phyloP scores from a whole-genome alignment of 2,797 vertebrate species.

The Labeo calbasu region DNA sequence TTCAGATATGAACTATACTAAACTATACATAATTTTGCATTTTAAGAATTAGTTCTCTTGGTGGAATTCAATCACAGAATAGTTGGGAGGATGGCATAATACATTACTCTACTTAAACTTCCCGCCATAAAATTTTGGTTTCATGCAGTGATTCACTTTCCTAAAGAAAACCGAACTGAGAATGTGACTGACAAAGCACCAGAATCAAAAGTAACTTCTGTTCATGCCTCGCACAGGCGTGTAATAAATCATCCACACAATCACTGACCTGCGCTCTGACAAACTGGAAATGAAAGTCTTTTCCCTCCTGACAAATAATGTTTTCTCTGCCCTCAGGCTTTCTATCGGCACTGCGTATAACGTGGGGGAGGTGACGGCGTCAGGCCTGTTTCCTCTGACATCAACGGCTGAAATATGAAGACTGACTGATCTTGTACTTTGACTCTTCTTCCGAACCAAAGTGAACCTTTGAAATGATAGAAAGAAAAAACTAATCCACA shows the following conservation, averaged over 20 bases:
- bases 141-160: conserved; percentile 2
- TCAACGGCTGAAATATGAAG: conserved; percentile 22
- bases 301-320: conserved; percentile 63
- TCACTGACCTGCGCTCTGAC: conserved; percentile 63
- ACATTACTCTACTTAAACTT: not conserved
- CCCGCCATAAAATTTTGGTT: not conserved
- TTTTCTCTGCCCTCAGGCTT: conserved; percentile 61
- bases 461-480: conserved; percentile 72
- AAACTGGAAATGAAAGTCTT: conserved; percentile 67
- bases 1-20: too few species aligned
- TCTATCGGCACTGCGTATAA: conserved; percentile 26
- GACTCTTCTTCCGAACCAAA: conserved; percentile 21
- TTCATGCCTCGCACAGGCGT: conserved; percentile 31
- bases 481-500: not conserved
- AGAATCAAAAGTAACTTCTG: conserved; percentile 42
- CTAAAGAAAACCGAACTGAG: conserved; percentile 8
- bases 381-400: conserved; percentile 35
- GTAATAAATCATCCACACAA: conserved; percentile 62
- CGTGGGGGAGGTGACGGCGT: conserved; percentile 39
- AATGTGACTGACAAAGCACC: conserved; percentile 48
- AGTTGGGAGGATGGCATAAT: not conserved
- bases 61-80: not conserved
- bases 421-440: conserved; percentile 38
- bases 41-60: not conserved
- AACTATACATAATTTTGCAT: not conserved